phyloP scores from a whole-genome alignment of 2,888 invertebrate species.

The Heliconius hortense region DNA sequence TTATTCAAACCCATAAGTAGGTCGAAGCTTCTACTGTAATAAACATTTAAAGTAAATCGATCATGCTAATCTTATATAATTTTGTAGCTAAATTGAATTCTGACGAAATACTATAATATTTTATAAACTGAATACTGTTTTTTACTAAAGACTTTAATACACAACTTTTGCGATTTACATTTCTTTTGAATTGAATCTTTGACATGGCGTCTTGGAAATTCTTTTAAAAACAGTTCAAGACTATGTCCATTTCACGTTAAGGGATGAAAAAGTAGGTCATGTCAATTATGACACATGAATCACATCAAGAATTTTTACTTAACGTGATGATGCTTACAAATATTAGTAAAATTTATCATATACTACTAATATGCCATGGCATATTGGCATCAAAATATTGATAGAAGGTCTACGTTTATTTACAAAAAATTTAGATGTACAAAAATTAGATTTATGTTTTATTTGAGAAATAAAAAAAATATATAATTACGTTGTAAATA shows the following conservation, averaged over 20 bases:
- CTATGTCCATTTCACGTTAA: conserved; percentile 6
- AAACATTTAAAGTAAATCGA: conserved; percentile 10
- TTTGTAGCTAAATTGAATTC: neutral
- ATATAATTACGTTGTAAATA: neutral
- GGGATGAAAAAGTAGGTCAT: conserved; percentile 5
- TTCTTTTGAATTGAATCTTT: neutral
- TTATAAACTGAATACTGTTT: neutral
- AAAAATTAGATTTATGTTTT: too few species aligned
- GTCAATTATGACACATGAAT: conserved; percentile 6
- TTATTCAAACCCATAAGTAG: neutral
- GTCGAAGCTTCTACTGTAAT: conserved; percentile 1
- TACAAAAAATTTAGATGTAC: too few species aligned
- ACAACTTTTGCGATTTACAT: neutral
- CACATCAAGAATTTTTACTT: neutral
- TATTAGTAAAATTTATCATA: neutral
- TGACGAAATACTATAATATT: neutral
- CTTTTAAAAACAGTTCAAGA: neutral
- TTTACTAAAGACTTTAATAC: neutral
- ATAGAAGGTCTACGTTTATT: too few species aligned
- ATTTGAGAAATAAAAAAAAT: too few species aligned
- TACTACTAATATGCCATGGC: neutral
- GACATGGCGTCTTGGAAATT: neutral
- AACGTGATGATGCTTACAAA: neutral
- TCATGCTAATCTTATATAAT: neutral
- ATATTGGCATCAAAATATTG: too few species aligned